Base-by-base conservation (phyloP, 2,113 vertebrate genomes). In the Atlantisia rogersi region DNA sequence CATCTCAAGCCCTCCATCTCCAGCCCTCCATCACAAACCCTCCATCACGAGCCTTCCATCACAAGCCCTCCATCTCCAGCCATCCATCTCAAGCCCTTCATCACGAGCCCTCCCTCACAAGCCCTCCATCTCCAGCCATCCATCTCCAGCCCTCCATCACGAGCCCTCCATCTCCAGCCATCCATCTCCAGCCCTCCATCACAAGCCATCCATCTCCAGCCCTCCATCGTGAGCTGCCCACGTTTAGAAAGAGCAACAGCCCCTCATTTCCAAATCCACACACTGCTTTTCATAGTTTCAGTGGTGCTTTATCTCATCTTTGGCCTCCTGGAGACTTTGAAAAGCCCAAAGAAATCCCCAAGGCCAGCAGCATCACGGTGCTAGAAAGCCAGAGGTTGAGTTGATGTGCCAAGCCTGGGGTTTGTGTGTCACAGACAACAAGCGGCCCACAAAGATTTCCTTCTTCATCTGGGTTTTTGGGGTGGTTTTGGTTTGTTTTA, bases 361-460 rank as follows among this genome's bases (percentile, higher is more conserved):
- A 39, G 31, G 28, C 56, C 32, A 40, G 52, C 0, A 4, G 10
- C 22, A 39, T 22, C 1, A 0, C 18, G n/a, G 19, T 65, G 52
- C 40, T 25, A 10, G 35, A 56, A 67, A 76, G 35, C 21, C 70
- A 25, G 59, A 67, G 46, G 40, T n/a, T 0, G 9, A 60, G 65
- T 16, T 60, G 55, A 11, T 44, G 86, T 56, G n/a, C 44, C 0
- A 1, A 26, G 50, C 88, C 24, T 39, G 65, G 48, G 10, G 15
- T 50, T 82, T n/a, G 50, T 69, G 76, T 59, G 59, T n/a, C 76
- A 29, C 15, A 40, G 52, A 3, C 58, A 56, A 46, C n/a, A 9
- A 75, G n/a, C 70, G 55, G 31, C 64, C 46, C 1, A 19, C 17
- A 17, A 64, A 74, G 40, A 48, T 74, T 15, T 32, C n/a, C 14